A percentile compares a stretch with the other conserved stretches of the same genome.
Conservation (phyloP, 2,797 vertebrate species). For the Pogonophryne albipinna region DNA sequence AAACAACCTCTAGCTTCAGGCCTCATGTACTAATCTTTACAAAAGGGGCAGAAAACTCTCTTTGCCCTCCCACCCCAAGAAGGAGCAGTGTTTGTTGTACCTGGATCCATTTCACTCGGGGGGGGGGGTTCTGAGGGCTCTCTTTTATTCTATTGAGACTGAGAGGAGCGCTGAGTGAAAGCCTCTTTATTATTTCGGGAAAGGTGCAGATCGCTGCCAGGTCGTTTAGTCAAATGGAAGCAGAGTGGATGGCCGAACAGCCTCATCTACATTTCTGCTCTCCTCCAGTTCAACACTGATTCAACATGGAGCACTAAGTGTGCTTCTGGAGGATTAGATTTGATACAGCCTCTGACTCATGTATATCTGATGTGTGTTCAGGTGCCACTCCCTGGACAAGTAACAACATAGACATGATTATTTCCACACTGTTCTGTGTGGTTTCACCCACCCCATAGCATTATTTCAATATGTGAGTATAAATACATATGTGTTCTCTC, state of each 20-base stretch:
- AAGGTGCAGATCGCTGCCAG: slow-evolving; percentile 37
- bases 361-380: background rate
- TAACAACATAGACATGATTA: slow-evolving; percentile 42
- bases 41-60: slow-evolving; percentile 2
- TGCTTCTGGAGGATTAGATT: background rate
- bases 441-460: background rate
- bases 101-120: slow-evolving; percentile 59
- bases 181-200: slow-evolving; percentile 49
- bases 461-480: background rate
- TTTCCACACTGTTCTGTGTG: background rate
- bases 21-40: slow-evolving; percentile 18
- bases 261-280: background rate
- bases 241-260: slow-evolving; percentile 5
- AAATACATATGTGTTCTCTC: background rate
- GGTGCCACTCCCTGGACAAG: slow-evolving; percentile 61
- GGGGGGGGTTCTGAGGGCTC: slow-evolving; percentile 43
- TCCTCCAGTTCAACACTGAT: background rate
- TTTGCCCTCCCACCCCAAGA: slow-evolving; percentile 23
- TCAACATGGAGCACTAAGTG: background rate
- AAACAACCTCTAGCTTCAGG: slow-evolving; percentile 16
- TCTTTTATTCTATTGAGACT: slow-evolving; percentile 57
- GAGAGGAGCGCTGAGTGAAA: slow-evolving; percentile 51
- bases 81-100: slow-evolving; percentile 59
- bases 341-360: slow-evolving; percentile 22
- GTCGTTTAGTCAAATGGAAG: slow-evolving; percentile 33